Conservation (phyloP, 2,113 vertebrate species). For the Eleginops maclovinus region DNA sequence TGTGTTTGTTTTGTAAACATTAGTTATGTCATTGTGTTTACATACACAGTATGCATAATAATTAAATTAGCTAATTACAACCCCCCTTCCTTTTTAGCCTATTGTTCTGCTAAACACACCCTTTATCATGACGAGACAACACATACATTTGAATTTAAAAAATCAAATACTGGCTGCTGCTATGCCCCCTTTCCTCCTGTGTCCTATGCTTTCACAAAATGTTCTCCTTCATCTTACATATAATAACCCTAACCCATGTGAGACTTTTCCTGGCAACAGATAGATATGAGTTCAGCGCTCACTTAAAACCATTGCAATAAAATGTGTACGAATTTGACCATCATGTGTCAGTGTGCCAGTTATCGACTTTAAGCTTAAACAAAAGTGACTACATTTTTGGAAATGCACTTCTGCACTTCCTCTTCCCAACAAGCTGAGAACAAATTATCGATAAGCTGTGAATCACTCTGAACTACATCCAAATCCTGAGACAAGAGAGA, state of each 20-base stretch:
- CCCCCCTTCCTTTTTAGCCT: background rate
- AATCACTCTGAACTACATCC: background rate
- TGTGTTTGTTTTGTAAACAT: slow-evolving; percentile 22
- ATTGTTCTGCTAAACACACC: background rate
- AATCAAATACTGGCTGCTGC: background rate
- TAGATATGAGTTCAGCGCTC: slow-evolving; percentile 36
- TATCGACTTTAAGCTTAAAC: slow-evolving; percentile 3
- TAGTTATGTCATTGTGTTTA: background rate
- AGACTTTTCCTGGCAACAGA: slow-evolving; percentile 32
- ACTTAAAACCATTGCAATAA: slow-evolving; percentile 20
- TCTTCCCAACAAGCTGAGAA: background rate
- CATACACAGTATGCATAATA: background rate
- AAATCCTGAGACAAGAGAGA: background rate
- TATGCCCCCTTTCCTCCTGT: background rate
- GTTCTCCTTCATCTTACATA: slow-evolving; percentile 3
- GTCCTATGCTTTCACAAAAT: background rate
- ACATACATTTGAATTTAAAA: background rate
- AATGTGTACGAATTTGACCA: background rate
- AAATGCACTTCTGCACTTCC: background rate
- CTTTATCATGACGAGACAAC: background rate
- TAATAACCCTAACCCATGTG: slow-evolving; percentile 12
- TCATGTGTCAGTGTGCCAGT: background rate
- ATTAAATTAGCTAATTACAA: background rate
- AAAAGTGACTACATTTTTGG: background rate
- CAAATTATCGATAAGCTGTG: background rate